Base-by-base conservation (phyloP, 2,888 invertebrate species). In the Octodonta nipae region DNA sequence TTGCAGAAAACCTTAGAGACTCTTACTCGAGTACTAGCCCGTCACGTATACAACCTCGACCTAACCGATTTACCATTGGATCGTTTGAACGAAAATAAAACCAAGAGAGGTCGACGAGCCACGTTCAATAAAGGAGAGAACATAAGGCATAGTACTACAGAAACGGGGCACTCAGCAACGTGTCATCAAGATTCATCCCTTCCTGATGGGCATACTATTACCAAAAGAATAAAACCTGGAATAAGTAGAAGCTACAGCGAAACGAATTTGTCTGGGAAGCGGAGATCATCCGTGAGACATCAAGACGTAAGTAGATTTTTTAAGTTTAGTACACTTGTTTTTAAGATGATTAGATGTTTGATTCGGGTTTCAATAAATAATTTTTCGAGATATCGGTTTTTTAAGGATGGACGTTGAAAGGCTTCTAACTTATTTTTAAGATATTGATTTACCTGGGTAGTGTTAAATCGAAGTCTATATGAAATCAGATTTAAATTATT, bases 41-140 rank as follows among this genome's bases (percentile, higher is more conserved):
- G 91, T 11, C 91, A 95, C 58, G 91, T 96, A 13, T 96, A 95
- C 57, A 83, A 84, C 45, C 68, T 96, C 42, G 95, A 96, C 65
- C 65, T 96, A 43, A 79, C 81, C 29, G 91, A 92, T 63, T 63
- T 86, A 31, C 86, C 83, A 2, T 56, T 86, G 39, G 85, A 85
- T 50, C 68, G 84, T 17, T 64, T 86, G 28, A 79, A 77, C 26
- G 84, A 84, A 51, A 80, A 78, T 49, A 84, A 85, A 51, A 73
- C 75, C 13, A 84, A 82, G 56, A 72, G 73, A 38, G 65, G 72
- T 10, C 66, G 26, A 2, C 22, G 22, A n/a, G 2, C 2, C 22
- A n/a, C 22, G 3, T 3, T 11, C 26, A 27, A 15, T 4, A 37
- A 75, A 24, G 67, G 69, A 31, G 45, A 45, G 10, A 41, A 49